A percentile compares a stretch with the other conserved stretches of the same genome.
Conservation (phyloP, 2,888 invertebrate species). For the Andrena bucephala region DNA sequence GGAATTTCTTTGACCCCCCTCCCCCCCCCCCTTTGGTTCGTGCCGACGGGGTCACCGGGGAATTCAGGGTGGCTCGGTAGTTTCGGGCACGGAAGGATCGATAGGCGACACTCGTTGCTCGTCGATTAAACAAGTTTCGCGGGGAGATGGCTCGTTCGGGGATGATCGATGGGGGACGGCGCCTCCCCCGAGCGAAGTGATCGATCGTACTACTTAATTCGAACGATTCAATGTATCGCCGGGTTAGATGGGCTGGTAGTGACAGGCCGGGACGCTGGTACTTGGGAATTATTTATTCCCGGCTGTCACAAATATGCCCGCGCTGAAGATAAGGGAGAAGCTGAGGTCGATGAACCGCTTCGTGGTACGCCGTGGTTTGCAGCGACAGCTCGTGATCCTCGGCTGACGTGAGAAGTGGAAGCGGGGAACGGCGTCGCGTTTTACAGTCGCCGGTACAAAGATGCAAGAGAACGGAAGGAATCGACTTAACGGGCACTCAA, state of each 20-base stretch:
- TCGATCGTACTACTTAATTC: conserved; percentile 33
- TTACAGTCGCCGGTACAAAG: background rate
- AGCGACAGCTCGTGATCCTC: too few species aligned
- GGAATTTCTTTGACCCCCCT: conserved; percentile 46
- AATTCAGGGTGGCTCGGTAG: background rate
- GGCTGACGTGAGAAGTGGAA: background rate
- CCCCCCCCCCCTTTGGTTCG: background rate
- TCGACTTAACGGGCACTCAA: background rate
- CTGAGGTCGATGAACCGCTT: too few species aligned
- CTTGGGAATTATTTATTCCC: too few species aligned
- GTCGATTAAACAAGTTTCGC: conserved; percentile 17
- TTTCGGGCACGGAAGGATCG: background rate
- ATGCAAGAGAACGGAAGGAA: background rate
- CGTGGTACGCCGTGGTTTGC: too few species aligned
- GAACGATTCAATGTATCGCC: background rate
- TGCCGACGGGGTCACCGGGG: background rate
- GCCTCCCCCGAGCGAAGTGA: background rate
- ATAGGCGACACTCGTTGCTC: background rate
- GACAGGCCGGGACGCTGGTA: too few species aligned
- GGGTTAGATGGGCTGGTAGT: background rate
- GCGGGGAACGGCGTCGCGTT: background rate
- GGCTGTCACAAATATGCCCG: too few species aligned
- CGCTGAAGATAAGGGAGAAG: too few species aligned
- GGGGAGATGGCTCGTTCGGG: background rate
- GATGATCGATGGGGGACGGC: conserved; percentile 10